These are phyloP conservation scores for Nemotelus nigrinus DNA, from an alignment of 2,888 invertebrate species.

Conservation along the genomic window DNA sequence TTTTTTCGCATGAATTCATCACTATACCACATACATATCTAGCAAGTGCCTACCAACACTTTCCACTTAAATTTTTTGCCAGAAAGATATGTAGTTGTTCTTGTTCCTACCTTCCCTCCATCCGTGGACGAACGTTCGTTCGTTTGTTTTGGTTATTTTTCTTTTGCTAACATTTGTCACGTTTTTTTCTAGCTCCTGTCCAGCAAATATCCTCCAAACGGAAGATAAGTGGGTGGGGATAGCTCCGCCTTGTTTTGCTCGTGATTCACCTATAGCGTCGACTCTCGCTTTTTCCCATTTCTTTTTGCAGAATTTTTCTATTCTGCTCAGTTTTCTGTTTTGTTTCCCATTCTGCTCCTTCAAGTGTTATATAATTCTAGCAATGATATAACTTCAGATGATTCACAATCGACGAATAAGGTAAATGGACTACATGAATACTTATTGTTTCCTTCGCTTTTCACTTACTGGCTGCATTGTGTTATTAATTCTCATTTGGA, in stretches of 20 bases:
- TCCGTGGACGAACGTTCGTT: too few species aligned
- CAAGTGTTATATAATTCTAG: slow-evolving; percentile 3
- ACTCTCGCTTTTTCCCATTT: slow-evolving; percentile 46
- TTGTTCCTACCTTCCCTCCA: too few species aligned
- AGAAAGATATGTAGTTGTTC: too few species aligned
- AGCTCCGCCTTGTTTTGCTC: slow-evolving; percentile 49
- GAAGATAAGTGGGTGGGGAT: slow-evolving; percentile 43
- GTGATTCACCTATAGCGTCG: slow-evolving; percentile 51
- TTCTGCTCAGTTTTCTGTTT: not conserved
- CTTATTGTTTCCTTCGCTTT: too few species aligned
- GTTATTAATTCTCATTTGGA: too few species aligned
- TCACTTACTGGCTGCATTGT: too few species aligned
- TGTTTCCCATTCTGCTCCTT: slow-evolving; percentile 3
- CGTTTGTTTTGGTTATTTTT: not conserved
- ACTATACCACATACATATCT: too few species aligned
- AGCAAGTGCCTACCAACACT: too few species aligned
- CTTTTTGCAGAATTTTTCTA: not conserved
- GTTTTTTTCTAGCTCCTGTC: not conserved
- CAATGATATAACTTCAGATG: not conserved
- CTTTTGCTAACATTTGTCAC: slow-evolving; percentile 3
- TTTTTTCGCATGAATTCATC: too few species aligned
- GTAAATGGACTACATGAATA: too few species aligned
- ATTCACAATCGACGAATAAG: too few species aligned
- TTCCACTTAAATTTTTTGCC: too few species aligned
- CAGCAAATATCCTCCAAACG: not conserved